These are phyloP conservation scores for Anas platyrhynchos DNA, from an alignment of 2,113 vertebrate genomes.

Conservation along the genomic window DNA sequence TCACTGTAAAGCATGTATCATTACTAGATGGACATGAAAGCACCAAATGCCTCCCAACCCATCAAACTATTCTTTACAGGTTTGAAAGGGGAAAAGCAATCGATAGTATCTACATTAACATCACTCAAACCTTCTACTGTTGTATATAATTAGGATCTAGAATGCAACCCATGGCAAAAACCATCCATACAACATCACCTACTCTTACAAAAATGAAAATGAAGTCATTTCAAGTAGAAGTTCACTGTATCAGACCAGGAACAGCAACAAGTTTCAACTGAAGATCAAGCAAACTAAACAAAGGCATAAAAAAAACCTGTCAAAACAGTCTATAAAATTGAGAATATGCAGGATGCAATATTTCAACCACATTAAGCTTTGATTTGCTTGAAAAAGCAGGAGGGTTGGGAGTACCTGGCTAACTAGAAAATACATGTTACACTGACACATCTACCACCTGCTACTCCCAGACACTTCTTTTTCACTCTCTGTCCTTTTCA, in stretches of 20 bases:
- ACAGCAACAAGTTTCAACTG: neutral
- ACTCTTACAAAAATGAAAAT: neutral
- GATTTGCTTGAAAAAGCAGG: neutral
- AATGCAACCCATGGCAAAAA: neutral
- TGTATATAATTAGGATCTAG: neutral
- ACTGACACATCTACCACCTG: neutral
- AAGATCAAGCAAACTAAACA: neutral
- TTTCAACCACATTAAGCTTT: neutral
- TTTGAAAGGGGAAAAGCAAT: neutral
- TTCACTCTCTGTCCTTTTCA: neutral
- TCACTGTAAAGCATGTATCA: neutral
- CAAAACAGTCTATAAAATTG: neutral
- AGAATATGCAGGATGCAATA: neutral
- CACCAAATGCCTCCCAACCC: neutral
- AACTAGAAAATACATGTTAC: neutral
- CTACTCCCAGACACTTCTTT: neutral
- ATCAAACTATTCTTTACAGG: neutral
- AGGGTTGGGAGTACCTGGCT: neutral
- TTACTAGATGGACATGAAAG: neutral
- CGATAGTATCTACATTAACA: constrained; percentile 14
- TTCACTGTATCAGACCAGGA: neutral
- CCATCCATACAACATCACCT: neutral
- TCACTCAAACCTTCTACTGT: neutral
- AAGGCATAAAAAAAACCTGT: neutral
- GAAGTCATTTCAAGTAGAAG: neutral